phyloP scores from a whole-genome alignment of 2,797 vertebrate genomes.

The Pangasius djambal region DNA sequence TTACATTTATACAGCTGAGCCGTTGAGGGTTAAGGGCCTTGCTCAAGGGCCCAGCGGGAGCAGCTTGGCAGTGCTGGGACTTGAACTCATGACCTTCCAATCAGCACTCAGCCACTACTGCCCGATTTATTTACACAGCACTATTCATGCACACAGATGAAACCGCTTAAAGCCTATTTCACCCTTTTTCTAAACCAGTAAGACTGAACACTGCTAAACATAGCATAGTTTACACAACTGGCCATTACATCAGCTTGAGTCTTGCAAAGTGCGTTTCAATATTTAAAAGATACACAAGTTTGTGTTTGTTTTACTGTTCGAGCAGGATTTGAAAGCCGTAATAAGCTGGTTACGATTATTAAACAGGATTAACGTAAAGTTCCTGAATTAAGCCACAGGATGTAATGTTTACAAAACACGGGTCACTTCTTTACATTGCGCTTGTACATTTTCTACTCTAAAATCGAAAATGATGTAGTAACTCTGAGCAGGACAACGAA shows the following conservation, averaged over 20 bases:
- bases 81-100: too few relatives aligned
- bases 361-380: background rate
- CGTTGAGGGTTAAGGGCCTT: too few relatives aligned
- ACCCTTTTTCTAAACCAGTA: background rate
- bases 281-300: background rate
- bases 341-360: background rate
- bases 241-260: background rate
- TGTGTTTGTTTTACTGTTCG: background rate
- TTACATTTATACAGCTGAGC: too few relatives aligned
- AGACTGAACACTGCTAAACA: background rate
- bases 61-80: too few relatives aligned
- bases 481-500: background rate
- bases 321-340: background rate
- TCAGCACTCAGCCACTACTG: too few relatives aligned
- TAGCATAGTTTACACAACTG: background rate
- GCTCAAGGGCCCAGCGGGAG: too few relatives aligned
- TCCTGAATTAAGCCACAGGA: conserved; percentile 13
- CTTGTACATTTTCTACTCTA: conserved; percentile 40
- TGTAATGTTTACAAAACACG: conserved; percentile 55
- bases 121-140: background rate
- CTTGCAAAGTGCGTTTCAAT: background rate
- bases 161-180: background rate
- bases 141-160: background rate
- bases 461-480: conserved; percentile 4
- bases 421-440: conserved; percentile 35